phyloP scores from a whole-genome alignment of 2,888 invertebrate species.

The Barypeithes pellucidus region DNA sequence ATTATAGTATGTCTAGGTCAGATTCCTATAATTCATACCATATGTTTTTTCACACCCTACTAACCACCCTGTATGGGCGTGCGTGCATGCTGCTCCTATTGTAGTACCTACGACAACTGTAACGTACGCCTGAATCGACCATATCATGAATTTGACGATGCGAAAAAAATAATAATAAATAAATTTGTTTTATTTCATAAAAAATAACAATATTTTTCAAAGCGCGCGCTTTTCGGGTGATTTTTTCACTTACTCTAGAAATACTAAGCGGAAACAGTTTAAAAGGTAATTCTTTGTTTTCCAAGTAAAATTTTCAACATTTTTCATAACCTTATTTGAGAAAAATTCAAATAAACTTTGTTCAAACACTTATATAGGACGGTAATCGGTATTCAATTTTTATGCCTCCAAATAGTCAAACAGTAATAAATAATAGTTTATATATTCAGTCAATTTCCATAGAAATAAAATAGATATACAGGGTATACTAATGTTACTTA shows the following conservation, averaged over 20 bases:
- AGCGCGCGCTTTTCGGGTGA: background rate
- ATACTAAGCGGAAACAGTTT: background rate
- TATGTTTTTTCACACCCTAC: too few species aligned
- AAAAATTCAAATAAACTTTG: background rate
- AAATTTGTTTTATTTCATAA: background rate
- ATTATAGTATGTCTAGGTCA: too few species aligned
- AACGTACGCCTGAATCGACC: too few species aligned
- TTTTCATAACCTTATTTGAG: conserved; percentile 20
- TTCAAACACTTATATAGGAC: conserved; percentile 38
- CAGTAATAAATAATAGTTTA: conserved; percentile 32
- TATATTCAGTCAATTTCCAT: conserved; percentile 60
- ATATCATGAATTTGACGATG: background rate
- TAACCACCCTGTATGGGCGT: too few species aligned
- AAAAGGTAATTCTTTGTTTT: conserved; percentile 17
- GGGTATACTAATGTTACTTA: conserved; percentile 56
- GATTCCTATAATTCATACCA: too few species aligned
- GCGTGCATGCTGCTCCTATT: too few species aligned
- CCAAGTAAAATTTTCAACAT: conserved; percentile 33
- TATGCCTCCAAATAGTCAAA: conserved; percentile 29
- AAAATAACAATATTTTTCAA: background rate
- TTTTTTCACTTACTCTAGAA: background rate
- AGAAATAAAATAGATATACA: conserved; percentile 60
- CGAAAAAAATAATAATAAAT: too few species aligned
- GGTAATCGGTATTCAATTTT: conserved; percentile 37
- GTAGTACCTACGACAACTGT: too few species aligned